Conservation (phyloP, 2,888 invertebrate genomes). For the Morinoia aosen region DNA sequence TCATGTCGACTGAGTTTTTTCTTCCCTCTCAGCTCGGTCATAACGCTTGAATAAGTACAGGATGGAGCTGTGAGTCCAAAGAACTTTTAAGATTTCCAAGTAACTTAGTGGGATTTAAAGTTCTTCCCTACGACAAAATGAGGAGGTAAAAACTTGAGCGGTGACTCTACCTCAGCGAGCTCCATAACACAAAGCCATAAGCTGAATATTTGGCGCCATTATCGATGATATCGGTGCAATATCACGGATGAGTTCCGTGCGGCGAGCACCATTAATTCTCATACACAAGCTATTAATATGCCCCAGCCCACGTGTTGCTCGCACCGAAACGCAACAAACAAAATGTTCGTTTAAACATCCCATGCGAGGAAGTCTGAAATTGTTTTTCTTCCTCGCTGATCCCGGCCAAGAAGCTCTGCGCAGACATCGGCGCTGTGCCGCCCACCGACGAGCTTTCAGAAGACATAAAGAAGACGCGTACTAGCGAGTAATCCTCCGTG, state of each 20-base stretch:
- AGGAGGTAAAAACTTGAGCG: not conserved
- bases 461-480: not conserved
- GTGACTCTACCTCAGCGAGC: not conserved
- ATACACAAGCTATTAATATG: not conserved
- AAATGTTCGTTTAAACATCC: not conserved
- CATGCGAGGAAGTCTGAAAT: not conserved
- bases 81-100: not conserved
- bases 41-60: not conserved
- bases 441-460: no score
- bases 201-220: not conserved
- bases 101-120: not conserved
- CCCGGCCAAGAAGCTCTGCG: not conserved
- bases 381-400: conserved; percentile 3
- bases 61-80: not conserved
- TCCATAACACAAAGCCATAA: not conserved
- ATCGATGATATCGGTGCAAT: no score
- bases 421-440: not conserved
- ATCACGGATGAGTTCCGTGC: no score
- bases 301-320: not conserved
- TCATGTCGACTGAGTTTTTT: not conserved
- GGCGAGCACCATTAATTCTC: not conserved
- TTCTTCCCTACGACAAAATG: not conserved
- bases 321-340: not conserved
- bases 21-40: not conserved
- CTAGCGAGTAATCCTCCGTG: not conserved